Evolutionary conservation across 2,113 vertebrate genomes (phyloP).

Genomic region (Erythrolamprus reginae): DNA sequence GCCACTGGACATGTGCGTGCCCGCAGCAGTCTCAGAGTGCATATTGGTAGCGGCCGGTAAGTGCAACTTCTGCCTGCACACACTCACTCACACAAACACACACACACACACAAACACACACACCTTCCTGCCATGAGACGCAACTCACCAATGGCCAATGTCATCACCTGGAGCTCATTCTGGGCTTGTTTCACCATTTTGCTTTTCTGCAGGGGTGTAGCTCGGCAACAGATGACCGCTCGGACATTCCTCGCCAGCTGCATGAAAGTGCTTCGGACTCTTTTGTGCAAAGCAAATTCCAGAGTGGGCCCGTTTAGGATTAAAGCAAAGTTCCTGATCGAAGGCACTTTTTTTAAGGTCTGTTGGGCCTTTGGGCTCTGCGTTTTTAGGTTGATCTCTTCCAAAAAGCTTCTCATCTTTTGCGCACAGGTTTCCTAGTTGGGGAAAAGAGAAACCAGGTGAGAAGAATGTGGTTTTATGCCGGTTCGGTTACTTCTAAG

Average conservation of each 20-base stretch:
- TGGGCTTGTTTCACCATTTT: conserved; percentile 74
- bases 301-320: conserved; percentile 79
- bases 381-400: conserved; percentile 56
- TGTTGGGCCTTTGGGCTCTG: fast-evolving
- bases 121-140: too few relatives aligned
- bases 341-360: background rate
- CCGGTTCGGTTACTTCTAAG: background rate
- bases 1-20: too few relatives aligned
- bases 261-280: conserved; percentile 69
- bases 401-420: conserved; percentile 68
- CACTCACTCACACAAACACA: too few relatives aligned
- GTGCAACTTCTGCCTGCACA: too few relatives aligned
- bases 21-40: too few relatives aligned
- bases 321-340: conserved; percentile 59
- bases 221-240: conserved; percentile 81
- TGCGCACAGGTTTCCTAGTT: conserved; percentile 77
- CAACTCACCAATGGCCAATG: conserved; percentile 79
- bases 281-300: conserved; percentile 73
- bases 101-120: too few relatives aligned
- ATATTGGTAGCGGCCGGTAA: too few relatives aligned
- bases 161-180: conserved; percentile 74
- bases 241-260: conserved; percentile 69
- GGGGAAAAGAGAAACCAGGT: conserved; percentile 26
- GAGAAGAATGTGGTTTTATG: background rate
- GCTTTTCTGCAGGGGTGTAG: conserved; percentile 85